Conservation (phyloP, 1,140 invertebrate species). For the Bombyx mori region DNA sequence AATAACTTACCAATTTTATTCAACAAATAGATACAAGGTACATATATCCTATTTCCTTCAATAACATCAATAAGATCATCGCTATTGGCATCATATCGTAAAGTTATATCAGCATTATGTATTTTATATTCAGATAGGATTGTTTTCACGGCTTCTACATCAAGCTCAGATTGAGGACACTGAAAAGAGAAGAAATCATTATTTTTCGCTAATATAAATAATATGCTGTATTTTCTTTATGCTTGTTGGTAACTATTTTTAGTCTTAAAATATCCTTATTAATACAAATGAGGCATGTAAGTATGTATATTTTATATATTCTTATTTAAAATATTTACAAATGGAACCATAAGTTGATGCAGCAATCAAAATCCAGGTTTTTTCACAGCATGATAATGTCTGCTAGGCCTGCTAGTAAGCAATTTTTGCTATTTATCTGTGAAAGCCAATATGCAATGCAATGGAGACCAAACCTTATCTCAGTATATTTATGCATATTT, state of each 20-base stretch:
- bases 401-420: too few relatives aligned
- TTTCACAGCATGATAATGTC: too few relatives aligned
- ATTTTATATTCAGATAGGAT: conserved; percentile 99
- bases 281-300: too few relatives aligned
- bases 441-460: too few relatives aligned
- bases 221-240: not conserved
- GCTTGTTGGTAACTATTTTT: not conserved
- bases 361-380: too few relatives aligned
- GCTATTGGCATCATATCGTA: conserved; percentile 95
- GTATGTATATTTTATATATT: too few relatives aligned
- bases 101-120: conserved; percentile 97
- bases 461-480: too few relatives aligned
- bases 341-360: too few relatives aligned
- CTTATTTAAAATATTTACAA: too few relatives aligned
- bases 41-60: conserved; percentile 98
- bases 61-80: conserved; percentile 99
- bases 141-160: conserved; percentile 94
- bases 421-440: too few relatives aligned
- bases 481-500: too few relatives aligned
- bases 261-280: too few relatives aligned
- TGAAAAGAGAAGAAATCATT: conserved; percentile 38
- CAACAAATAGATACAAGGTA: conserved; percentile 98
- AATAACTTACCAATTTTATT: conserved; percentile 92
- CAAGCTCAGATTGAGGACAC: conserved; percentile 94
- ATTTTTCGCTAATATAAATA: conserved; percentile 4